Base-by-base conservation (phyloP, 1,140 invertebrate species). In the Pantala flavescens region DNA sequence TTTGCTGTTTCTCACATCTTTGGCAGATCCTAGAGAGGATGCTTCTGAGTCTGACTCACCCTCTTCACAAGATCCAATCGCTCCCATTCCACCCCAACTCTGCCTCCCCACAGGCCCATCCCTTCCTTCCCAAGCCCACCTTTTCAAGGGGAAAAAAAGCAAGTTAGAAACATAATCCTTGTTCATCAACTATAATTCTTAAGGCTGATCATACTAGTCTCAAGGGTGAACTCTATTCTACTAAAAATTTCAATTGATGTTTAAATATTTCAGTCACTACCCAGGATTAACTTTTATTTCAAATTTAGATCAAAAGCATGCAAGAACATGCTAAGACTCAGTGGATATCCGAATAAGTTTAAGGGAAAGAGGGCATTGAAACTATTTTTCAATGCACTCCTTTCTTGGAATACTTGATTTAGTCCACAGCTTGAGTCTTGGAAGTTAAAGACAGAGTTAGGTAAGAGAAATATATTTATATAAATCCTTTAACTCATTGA, bases 11-110 rank as follows among this genome's bases (percentile, higher is more conserved):
- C 49, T 63, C 12, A 63, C 49, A 63, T 63, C 49, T 21, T 63
- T 63, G 14, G 49, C 49, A 16, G 71, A 36, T 42, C 49, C 49
- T 63, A 63, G 12, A 12, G 86, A 87, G 7, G 87, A 88, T 63
- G 14, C 49, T 78, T 88, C 87, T 12, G 86, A 88, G 79, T 88
- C 87, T 24, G 87, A 88, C 80, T 85, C 84, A 82, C 86, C 85
- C 73, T 86, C 85, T 77, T 87, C 87, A 9, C 86, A 87, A 42
- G 85, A 86, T n/a, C 71, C 24, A 63, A 63, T 85, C 70, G 82
- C 84, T 83, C 77, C 85, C 16, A 63, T 21, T 16, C 49, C 49
- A 7, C 49, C 49, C 49, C 49, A 63, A 63, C 49, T 63, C 12
- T 21, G 49, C 49, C 49, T 63, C 12, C 49, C 49, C 49, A 63